A percentile compares a stretch with the other conserved stretches of the same genome.
These are phyloP conservation scores for Petrocephalus microphthalmus DNA, from an alignment of 2,113 vertebrate genomes.

Conservation along the genomic window DNA sequence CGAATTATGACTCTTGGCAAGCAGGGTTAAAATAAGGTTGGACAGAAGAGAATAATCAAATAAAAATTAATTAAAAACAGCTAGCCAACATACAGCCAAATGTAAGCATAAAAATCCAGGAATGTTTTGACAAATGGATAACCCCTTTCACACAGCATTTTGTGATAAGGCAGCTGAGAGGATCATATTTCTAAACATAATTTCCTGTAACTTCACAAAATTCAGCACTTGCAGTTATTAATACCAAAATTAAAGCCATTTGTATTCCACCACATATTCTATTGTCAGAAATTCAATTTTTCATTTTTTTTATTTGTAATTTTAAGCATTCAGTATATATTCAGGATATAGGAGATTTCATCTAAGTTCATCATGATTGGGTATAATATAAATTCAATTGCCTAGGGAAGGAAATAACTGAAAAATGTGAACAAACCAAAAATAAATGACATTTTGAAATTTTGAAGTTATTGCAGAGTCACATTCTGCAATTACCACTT, in stretches of 20 bases:
- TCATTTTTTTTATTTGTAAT: not conserved
- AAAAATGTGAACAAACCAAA: not conserved
- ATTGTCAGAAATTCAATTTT: slow-evolving; percentile 5
- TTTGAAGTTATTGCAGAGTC: not conserved
- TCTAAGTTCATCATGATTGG: not conserved
- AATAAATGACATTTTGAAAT: not conserved
- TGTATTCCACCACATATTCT: slow-evolving; percentile 8
- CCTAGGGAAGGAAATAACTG: not conserved
- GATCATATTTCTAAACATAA: not conserved
- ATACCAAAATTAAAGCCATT: slow-evolving; percentile 7
- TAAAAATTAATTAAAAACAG: not conserved
- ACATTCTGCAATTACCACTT: not conserved
- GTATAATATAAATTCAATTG: not conserved
- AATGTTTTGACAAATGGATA: not conserved
- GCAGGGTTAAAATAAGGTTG: slow-evolving; percentile 2
- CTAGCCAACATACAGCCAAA: not conserved
- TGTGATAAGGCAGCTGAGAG: not conserved
- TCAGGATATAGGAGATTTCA: not conserved
- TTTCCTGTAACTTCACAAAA: slow-evolving; percentile 1
- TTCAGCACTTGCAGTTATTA: not conserved
- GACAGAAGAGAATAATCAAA: not conserved
- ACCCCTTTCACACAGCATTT: not conserved
- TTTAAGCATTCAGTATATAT: not conserved
- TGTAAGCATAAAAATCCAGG: not conserved
- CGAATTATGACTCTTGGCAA: not conserved